Conservation (phyloP, 2,113 vertebrate genomes). For the Phaethon lepturus region DNA sequence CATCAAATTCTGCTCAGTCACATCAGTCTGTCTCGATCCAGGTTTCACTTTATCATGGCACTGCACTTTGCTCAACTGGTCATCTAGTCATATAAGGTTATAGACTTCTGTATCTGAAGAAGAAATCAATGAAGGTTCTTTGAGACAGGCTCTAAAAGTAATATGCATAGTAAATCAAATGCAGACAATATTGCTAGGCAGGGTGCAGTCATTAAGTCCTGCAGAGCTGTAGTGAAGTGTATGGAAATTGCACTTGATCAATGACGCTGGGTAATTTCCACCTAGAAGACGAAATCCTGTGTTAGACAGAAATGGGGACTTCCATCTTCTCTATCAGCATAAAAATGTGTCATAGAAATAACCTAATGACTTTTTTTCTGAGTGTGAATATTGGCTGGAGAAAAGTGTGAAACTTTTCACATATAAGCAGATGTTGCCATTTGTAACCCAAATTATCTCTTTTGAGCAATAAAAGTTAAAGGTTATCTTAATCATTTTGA, state of each 20-base stretch:
- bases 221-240: not conserved
- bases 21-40: not conserved
- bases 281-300: not conserved
- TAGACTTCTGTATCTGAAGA: not conserved
- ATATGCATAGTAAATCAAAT: not conserved
- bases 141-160: not conserved
- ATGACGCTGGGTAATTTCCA: not conserved
- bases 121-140: not conserved
- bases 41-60: not conserved
- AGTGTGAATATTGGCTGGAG: not conserved
- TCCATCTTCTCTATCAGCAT: not conserved
- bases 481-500: not conserved
- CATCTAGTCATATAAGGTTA: not conserved
- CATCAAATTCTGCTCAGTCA: not conserved
- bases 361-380: not conserved
- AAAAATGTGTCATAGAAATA: not conserved
- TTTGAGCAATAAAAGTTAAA: not conserved
- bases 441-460: not conserved
- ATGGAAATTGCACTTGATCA: not conserved
- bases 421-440: not conserved
- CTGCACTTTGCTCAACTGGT: not conserved
- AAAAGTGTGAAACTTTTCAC: not conserved
- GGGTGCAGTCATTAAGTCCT: not conserved
- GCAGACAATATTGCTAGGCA: not conserved
- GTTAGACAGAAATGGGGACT: not conserved